A percentile compares a stretch with the other conserved stretches of the same genome.
These are phyloP conservation scores for Castor canadensis DNA, from an alignment of 2,113 vertebrate species.

Conservation along the genomic window DNA sequence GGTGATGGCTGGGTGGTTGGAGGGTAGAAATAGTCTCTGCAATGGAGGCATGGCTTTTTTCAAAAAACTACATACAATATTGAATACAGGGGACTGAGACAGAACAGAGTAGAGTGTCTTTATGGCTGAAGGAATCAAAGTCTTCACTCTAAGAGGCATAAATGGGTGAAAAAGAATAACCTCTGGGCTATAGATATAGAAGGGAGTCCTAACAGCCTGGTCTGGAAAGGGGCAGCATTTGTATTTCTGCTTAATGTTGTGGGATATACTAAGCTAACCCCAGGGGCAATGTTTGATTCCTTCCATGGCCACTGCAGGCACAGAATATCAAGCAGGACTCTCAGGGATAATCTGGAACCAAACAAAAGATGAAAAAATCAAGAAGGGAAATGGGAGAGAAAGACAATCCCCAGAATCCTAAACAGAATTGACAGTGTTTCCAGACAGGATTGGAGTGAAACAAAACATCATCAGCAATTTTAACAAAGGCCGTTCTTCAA, in stretches of 20 bases:
- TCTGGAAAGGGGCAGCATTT: too few species aligned
- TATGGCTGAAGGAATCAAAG: background rate
- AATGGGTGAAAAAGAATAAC: background rate
- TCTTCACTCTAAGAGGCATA: background rate
- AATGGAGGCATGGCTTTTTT: background rate
- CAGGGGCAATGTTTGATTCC: background rate
- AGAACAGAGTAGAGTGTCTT: background rate
- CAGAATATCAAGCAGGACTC: background rate
- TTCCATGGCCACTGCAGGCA: background rate
- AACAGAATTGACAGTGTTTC: background rate
- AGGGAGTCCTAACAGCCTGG: background rate
- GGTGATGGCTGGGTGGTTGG: fast-evolving
- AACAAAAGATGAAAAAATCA: background rate
- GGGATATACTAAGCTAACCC: background rate
- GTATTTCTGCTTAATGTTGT: background rate
- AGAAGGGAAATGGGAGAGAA: background rate
- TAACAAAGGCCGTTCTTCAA: background rate
- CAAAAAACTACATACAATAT: background rate
- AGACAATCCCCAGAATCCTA: background rate
- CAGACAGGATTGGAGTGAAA: background rate
- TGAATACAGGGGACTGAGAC: background rate
- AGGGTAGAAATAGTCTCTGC: background rate
- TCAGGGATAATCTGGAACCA: background rate
- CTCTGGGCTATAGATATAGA: background rate
- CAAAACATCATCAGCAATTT: background rate